Evolutionary conservation across 2,113 vertebrate species (phyloP), one percentile per base, ranked within the genome.

Genomic region (Cranoglanis bouderius): DNA sequence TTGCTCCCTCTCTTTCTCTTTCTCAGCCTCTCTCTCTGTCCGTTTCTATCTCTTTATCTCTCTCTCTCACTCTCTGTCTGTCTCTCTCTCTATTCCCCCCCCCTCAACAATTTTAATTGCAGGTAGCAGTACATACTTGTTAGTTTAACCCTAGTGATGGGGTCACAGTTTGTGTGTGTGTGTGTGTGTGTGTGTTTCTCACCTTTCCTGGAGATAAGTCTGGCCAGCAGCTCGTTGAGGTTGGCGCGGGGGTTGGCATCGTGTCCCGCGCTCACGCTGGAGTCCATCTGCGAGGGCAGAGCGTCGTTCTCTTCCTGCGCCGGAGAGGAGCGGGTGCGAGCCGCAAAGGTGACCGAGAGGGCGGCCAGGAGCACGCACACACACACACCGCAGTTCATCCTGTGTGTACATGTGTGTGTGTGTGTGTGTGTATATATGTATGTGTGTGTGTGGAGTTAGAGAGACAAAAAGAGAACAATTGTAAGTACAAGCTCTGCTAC

Each of bases 151-250:
- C n/a, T 55, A 6, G 32, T 85, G 14, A 53, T 51, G 18, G 29
- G 4, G 75, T n/a, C 70, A 74, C n/a, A n/a, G 43, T 57, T 13
- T 63, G 6, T 55, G 40, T 77, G 75, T 78, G 4, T 26, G 14
- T 84, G 26, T 46, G 35, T 80, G 74, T 89, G 26, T 77, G 2
- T 85, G 18, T 74, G 38, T 84, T 82, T 74, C 88, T 83, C 91
- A 99, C 98, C 98, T 98, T 97, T 99, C 88, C 96, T 96, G 89
- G 95, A 95, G 86, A 99, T 96, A 57, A 98, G 97, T 92, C 96
- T 97, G 87, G 97, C 96, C 92, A 99, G 93, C 92, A 98, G 93
- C 61, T 96, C 95, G 0, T 96, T 96, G 70, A 98, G 93, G 94
- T 96, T 97, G 72, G 96, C 95, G 40, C 96, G 94, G 57, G 96